Evolutionary conservation across 2,888 invertebrate species (phyloP).

Genomic region (Epinotia ramella): DNA sequence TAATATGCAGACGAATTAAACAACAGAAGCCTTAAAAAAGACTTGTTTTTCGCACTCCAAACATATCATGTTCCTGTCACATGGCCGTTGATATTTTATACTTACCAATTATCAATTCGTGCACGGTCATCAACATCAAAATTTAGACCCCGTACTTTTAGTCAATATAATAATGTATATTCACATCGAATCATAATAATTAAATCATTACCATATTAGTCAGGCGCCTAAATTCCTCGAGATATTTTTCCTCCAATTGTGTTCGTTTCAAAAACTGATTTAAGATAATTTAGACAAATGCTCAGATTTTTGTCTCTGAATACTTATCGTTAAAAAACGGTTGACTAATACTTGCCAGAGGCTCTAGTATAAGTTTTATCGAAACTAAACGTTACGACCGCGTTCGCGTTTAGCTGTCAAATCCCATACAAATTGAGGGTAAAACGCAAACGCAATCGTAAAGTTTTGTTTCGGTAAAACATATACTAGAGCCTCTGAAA

Average conservation of each 20-base stretch:
- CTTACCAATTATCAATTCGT: constrained; percentile 16
- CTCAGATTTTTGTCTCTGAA: constrained; percentile 5
- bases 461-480: no score
- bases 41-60: background rate
- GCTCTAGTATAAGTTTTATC: no score
- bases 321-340: constrained; percentile 1
- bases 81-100: constrained; percentile 5
- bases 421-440: no score
- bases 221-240: constrained; percentile 37
- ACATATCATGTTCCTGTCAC: background rate
- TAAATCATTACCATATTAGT: constrained; percentile 16
- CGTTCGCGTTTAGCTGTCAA: no score
- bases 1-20: background rate
- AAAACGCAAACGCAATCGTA: no score
- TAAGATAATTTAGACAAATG: constrained; percentile 6
- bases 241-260: constrained; percentile 6
- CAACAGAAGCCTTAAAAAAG: background rate
- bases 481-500: no score
- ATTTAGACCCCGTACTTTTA: constrained; percentile 9
- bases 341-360: background rate
- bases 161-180: constrained; percentile 6
- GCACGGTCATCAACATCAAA: background rate
- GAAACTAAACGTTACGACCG: no score
- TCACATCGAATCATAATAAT: constrained; percentile 18
- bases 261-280: constrained; percentile 7